These are phyloP conservation scores for Microplitis manilae DNA, from an alignment of 2,888 invertebrate species.

Conservation along the genomic window DNA sequence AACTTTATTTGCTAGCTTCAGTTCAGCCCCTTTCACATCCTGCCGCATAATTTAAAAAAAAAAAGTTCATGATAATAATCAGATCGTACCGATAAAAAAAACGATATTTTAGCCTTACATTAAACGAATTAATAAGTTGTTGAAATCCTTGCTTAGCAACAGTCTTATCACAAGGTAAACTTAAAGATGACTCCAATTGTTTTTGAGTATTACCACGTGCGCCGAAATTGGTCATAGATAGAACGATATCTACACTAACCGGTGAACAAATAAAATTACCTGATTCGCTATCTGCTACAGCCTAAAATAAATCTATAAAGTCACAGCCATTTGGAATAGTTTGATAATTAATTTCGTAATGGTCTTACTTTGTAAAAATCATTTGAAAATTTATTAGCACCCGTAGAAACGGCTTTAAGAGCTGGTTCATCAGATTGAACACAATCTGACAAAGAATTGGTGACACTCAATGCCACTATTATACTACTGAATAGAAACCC, in stretches of 20 bases:
- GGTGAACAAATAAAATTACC: constrained; percentile 52
- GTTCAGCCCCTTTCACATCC: constrained; percentile 73
- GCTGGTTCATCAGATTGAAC: background rate
- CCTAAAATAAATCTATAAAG: constrained; percentile 43
- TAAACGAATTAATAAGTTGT: constrained; percentile 32
- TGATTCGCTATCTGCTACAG: constrained; percentile 38
- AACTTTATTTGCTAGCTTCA: constrained; percentile 81
- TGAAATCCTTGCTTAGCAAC: constrained; percentile 28
- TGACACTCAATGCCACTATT: background rate
- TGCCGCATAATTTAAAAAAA: constrained; percentile 23
- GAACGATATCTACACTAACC: constrained; percentile 53
- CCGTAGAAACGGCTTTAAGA: background rate
- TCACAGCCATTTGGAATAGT: no score
- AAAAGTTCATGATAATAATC: background rate
- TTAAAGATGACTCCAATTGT: constrained; percentile 33
- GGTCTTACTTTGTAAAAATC: background rate
- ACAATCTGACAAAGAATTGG: background rate
- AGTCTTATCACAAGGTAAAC: constrained; percentile 28
- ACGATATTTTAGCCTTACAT: constrained; percentile 9
- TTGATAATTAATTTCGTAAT: no score
- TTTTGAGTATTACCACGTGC: constrained; percentile 37
- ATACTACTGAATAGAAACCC: background rate
- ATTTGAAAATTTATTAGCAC: background rate
- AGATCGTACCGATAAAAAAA: background rate
- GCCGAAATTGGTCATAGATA: constrained; percentile 49